Base-by-base conservation (phyloP, 2,888 invertebrate species). In the Philereme transversata region DNA sequence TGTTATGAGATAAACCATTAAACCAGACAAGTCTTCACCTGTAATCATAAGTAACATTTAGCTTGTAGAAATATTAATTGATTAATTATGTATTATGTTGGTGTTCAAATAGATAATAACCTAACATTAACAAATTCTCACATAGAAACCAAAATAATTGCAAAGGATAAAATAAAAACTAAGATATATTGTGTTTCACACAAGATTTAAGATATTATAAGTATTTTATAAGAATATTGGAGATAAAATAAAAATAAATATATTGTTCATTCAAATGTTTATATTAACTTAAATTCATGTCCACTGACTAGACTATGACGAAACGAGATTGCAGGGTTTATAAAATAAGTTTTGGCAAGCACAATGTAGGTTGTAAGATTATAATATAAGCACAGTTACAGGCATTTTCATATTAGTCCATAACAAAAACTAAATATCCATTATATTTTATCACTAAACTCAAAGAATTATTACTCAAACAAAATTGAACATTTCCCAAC, bases 221-320 rank as follows among this genome's bases (percentile, higher is more conserved):
- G 3, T 55, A 45, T 43, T 57, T 54, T 51, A 36, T 44, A 49
- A 36, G 55, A 52, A 5, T 50, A 53, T 58, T 43, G 51, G 10
- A 51, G 5, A 33, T 43, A 72, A 75, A 38, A 75, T 74, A 77
- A 79, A n/a, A n/a, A n/a, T n/a, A n/a, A 77, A 60, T 57, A 65
- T 65, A 59, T 53, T 67, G 68, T 78, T 77, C 64, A 73, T 71
- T 71, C 61, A 73, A 70, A 67, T 75, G 69, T 81, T 79, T 77
- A 78, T 80, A 79, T 73, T 68, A 73, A 72, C 76, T 77, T 79
- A 81, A 75, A 79, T 76, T 73, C 77, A 75, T 74, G 79, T 82
- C 79, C 73, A 71, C 71, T 82, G 82, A 82, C 82, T 82, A 82
- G 82, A 79, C 76, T 68, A 71, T 73, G 70, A 74, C 65, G 68